Conservation (phyloP, 2,888 invertebrate genomes). For the Aspidiotus rigidus region DNA sequence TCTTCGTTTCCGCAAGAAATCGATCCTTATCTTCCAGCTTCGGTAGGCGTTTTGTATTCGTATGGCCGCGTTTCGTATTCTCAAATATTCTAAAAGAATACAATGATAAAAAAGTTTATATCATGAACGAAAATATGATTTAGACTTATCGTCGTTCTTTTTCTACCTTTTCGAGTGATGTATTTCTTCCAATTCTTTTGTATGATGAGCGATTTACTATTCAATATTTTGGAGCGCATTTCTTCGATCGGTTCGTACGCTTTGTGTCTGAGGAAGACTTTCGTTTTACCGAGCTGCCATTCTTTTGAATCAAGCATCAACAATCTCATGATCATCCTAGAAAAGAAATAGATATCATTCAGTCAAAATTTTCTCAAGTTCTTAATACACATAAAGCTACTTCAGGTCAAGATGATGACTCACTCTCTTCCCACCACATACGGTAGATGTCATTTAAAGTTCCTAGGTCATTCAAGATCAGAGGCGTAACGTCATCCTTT, state of each 20-base stretch:
- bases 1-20: constrained; percentile 68
- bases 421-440: no score
- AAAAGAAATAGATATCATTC: constrained; percentile 15
- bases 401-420: no score
- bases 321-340: constrained; percentile 50
- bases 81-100: constrained; percentile 50
- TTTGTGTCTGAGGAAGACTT: constrained; percentile 71
- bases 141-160: no score
- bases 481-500: no score
- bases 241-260: constrained; percentile 81
- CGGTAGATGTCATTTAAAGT: no score
- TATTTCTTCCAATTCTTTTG: constrained; percentile 66
- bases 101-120: no score
- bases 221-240: constrained; percentile 58
- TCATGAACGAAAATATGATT: no score
- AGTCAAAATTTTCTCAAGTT: not conserved
- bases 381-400: not conserved
- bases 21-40: constrained; percentile 73
- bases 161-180: constrained; percentile 50
- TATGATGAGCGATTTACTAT: constrained; percentile 60
- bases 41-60: constrained; percentile 63
- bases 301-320: constrained; percentile 62
- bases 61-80: constrained; percentile 57
- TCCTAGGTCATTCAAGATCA: no score
- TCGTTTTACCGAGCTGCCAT: constrained; percentile 81